Base-by-base conservation (phyloP, 2,797 vertebrate species). In the Crenuchus spilurus region DNA sequence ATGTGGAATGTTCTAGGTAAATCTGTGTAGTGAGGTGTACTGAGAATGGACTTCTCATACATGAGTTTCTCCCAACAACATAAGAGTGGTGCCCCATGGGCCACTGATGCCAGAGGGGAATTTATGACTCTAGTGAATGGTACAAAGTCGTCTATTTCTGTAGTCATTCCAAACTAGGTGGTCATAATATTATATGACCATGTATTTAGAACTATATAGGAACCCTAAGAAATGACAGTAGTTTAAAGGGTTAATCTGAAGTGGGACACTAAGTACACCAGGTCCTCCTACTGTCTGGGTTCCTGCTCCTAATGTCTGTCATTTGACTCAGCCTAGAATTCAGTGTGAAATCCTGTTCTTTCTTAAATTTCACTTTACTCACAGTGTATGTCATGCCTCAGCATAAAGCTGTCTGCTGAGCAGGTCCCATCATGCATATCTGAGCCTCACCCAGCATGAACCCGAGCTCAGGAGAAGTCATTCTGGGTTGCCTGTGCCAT, bases 341-440 rank as follows among this genome's bases (percentile, higher is more conserved):
- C 3, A 42, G 14, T 42, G 48, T 31, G 37, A 54, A 63, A 51
- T 1, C 37, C 28, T 4, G 16, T 31, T 39, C 18, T 20, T 24
- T 3, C 16, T 52, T 72, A 31, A 64, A 64, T 44, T 44, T 14
- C 60, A 54, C 9, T 52, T 54, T 54, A 22, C 3, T 13, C 6
- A n/a, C 18, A 24, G 35, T 52, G 44, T 24, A 42, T 54, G 51
- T 54, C 26, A 30, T 16, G 31, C 39, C 41, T 48, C 18, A 37
- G 39, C 24, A 16, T 37, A 24, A 65, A 73, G 46, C 58, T 35
- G 48, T 54, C 28, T 42, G 35, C 70, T 65, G 49, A 28, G 41
- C n/a, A 58, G 52, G 41, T 48, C 14, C 24, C 1, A n/a, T 46
- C 4, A 41, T n/a, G 63, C 46, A 41, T 33, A 39, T 48, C 41